Conservation (phyloP, 2,113 vertebrate genomes). For the Chaetops frenatus region DNA sequence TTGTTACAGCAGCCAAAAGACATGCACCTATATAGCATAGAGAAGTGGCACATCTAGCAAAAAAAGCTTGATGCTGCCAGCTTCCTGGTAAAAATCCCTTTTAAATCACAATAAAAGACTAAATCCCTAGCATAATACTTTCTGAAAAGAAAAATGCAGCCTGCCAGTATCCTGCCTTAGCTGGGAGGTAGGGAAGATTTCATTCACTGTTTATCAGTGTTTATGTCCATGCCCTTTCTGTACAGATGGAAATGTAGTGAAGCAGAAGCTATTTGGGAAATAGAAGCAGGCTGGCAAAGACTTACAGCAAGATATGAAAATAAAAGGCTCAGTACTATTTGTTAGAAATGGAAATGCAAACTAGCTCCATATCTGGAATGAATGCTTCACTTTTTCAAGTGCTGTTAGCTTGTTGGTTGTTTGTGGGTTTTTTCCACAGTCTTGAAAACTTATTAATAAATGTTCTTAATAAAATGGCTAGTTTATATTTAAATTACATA, state of each 20-base stretch:
- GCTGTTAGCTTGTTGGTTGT: not conserved
- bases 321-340: not conserved
- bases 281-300: conserved; percentile 34
- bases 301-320: conserved; percentile 25
- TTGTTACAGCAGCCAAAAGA: not conserved
- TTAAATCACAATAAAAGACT: conserved; percentile 59
- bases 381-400: not conserved
- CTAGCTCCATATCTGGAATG: not conserved
- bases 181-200: conserved; percentile 47
- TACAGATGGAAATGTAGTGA: conserved; percentile 52
- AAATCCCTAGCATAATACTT: conserved; percentile 46
- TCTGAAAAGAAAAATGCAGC: conserved; percentile 53
- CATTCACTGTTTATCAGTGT: conserved; percentile 56
- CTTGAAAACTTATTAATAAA: not conserved
- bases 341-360: not conserved
- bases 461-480: not conserved
- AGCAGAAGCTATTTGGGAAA: conserved; percentile 41
- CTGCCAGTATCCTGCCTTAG: conserved; percentile 30
- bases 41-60: not conserved
- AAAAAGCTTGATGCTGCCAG: not conserved
- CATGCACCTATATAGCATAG: not conserved
- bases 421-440: not conserved
- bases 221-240: conserved; percentile 51
- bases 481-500: not conserved
- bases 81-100: conserved; percentile 24